phyloP scores from a whole-genome alignment of 2,113 vertebrate species.

The Alaudala cheleensis region DNA sequence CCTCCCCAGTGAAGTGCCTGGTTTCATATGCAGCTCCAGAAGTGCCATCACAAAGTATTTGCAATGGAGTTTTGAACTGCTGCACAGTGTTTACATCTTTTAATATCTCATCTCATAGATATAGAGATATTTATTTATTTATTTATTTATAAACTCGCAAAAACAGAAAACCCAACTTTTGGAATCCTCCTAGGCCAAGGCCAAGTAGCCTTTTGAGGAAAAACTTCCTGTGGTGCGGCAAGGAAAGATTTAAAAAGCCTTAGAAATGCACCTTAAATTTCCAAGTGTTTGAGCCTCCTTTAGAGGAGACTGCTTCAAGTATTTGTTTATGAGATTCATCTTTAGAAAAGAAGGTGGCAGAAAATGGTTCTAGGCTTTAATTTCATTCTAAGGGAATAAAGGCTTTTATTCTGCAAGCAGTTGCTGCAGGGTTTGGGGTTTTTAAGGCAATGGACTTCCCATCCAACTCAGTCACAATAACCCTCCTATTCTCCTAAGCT shows the following conservation, averaged over 20 bases:
- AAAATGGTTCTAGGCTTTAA: background rate
- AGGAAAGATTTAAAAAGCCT: background rate
- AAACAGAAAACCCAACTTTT: rapidly evolving
- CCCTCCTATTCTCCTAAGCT: background rate
- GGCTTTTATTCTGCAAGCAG: background rate
- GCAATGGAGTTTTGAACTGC: background rate
- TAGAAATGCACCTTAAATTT: background rate
- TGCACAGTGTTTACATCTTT: background rate
- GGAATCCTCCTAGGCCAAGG: background rate
- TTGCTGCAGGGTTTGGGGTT: background rate
- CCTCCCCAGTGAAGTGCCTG: background rate
- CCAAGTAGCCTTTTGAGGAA: background rate
- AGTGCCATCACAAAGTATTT: background rate
- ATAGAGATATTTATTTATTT: no score
- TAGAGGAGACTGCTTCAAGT: background rate
- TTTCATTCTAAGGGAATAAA: background rate
- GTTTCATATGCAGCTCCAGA: background rate
- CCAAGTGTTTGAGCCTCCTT: background rate
- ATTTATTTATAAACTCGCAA: no score
- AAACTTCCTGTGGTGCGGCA: background rate
- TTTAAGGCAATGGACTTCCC: background rate
- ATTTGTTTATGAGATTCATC: background rate
- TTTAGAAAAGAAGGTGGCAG: background rate
- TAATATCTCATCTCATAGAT: no score
- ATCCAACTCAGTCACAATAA: background rate